A percentile compares a stretch with the other conserved stretches of the same genome.
Evolutionary conservation across 2,888 invertebrate genomes (phyloP).

Genomic region (Anarsia innoxiella): DNA sequence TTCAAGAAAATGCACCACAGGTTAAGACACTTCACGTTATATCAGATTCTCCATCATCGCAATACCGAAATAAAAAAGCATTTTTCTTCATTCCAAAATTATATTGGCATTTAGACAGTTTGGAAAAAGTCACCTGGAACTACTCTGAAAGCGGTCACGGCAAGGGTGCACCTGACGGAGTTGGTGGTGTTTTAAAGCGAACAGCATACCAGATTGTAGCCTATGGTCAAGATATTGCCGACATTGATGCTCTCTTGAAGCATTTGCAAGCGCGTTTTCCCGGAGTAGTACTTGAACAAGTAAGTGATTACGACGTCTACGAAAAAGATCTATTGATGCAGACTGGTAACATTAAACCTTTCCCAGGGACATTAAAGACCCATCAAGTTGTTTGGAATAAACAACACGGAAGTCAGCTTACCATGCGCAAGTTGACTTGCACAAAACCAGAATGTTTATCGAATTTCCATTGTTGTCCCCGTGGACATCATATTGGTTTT

Average conservation of each 20-base stretch:
- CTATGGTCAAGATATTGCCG: neutral
- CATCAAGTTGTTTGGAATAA: neutral
- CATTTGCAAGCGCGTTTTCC: neutral
- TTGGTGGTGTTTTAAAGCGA: too few species aligned
- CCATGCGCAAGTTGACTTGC: neutral
- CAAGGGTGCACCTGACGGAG: neutral
- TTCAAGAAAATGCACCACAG: neutral
- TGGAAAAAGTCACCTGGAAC: neutral
- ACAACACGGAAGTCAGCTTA: neutral
- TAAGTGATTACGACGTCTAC: neutral
- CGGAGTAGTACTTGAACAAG: neutral
- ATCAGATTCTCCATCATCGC: neutral
- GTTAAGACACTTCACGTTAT: neutral
- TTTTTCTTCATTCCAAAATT: neutral
- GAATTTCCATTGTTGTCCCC: neutral
- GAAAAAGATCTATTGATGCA: neutral
- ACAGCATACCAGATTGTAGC: neutral
- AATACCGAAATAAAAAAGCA: neutral
- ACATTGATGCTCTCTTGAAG: neutral
- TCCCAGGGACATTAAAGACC: neutral
- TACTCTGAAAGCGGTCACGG: neutral
- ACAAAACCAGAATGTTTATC: neutral
- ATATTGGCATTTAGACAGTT: neutral
- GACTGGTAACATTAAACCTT: neutral
- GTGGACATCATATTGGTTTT: neutral